Percentiles rank a stretch among this genome's conserved stretches.
Conservation (phyloP, 1,140 invertebrate genomes). For the Caenorhabditis remanei region DNA sequence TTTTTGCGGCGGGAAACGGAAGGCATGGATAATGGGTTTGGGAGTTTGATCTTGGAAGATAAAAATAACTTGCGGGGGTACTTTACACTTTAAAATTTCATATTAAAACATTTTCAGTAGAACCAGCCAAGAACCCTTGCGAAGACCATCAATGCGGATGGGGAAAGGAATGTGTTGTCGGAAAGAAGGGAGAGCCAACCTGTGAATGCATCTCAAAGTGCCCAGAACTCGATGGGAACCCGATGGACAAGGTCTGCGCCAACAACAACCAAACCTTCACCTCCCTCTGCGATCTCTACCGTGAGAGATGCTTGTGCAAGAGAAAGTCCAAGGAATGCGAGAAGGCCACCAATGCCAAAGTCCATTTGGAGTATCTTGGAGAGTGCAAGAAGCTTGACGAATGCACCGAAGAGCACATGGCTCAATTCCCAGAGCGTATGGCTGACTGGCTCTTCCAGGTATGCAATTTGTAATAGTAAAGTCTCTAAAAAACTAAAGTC, state of each 20-base stretch:
- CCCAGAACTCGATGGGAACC: conserved; percentile 79
- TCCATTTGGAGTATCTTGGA: conserved; percentile 91
- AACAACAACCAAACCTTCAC: conserved; percentile 93
- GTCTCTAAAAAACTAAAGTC: neutral
- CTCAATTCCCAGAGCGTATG: conserved; percentile 84
- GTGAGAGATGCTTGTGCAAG: conserved; percentile 89
- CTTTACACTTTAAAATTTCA: no score
- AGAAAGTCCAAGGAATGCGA: conserved; percentile 84
- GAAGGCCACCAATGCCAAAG: conserved; percentile 83
- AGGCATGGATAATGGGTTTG: neutral
- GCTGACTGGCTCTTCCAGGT: conserved; percentile 96
- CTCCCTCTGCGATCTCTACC: conserved; percentile 91
- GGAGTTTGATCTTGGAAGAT: neutral
- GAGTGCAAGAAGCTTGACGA: conserved; percentile 80
- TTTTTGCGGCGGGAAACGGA: neutral
- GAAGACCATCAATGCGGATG: conserved; percentile 88
- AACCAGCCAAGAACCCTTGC: conserved; percentile 83
- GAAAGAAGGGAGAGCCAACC: conserved; percentile 83
- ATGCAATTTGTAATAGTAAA: conserved; percentile 79
- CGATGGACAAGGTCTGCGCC: conserved; percentile 83
- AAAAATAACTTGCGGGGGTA: no score
- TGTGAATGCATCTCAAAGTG: conserved; percentile 90
- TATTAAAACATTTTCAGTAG: neutral
- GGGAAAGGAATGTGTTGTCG: conserved; percentile 87
- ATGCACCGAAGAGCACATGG: conserved; percentile 87